These are phyloP conservation scores for Eospalax fontanierii DNA, from an alignment of 2,797 vertebrate species.

Conservation along the genomic window DNA sequence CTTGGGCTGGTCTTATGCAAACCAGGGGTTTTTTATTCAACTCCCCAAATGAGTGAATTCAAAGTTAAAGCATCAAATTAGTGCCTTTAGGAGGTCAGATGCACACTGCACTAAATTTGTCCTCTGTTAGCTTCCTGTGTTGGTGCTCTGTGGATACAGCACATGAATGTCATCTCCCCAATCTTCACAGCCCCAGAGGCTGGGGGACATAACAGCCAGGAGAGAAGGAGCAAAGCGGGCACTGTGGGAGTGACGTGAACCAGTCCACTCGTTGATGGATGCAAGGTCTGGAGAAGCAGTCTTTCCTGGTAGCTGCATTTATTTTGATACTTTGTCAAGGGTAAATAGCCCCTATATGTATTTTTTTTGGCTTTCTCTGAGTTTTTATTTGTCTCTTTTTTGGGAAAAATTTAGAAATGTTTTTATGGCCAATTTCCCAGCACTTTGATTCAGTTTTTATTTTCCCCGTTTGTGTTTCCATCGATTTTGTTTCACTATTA, in stretches of 20 bases:
- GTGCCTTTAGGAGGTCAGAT: background rate
- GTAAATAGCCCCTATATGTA: background rate
- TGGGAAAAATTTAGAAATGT: background rate
- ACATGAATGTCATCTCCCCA: background rate
- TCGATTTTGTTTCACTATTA: background rate
- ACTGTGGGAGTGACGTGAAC: background rate
- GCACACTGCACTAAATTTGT: background rate
- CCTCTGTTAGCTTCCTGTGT: background rate
- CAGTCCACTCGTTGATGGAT: background rate
- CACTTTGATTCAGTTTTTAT: background rate
- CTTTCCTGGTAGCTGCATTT: background rate
- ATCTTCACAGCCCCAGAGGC: no score
- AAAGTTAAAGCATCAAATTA: conserved; percentile 18
- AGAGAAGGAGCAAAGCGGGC: background rate
- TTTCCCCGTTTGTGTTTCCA: background rate
- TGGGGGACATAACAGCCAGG: background rate
- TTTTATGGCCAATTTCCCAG: conserved; percentile 29
- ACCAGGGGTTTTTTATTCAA: background rate
- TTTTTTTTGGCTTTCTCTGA: background rate
- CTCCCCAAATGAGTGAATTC: background rate
- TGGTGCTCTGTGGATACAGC: background rate
- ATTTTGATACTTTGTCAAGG: background rate
- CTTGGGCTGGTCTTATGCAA: background rate
- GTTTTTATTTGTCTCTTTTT: conserved; percentile 59
- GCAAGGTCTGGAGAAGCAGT: background rate